Conservation (phyloP, 2,113 vertebrate genomes). For the Campylorhamphus procurvoides region DNA sequence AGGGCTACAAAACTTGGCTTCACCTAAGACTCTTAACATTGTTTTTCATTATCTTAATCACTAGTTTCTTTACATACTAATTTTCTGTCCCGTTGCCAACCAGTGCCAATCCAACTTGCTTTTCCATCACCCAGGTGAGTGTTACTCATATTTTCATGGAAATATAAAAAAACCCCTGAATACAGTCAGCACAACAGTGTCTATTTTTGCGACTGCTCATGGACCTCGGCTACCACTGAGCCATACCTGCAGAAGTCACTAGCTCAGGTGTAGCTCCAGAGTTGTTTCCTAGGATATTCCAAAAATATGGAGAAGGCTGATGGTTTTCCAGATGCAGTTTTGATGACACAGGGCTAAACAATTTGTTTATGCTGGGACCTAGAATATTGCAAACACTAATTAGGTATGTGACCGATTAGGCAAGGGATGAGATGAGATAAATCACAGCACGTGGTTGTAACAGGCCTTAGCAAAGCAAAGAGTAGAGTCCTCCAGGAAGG, state of each 20-base stretch:
- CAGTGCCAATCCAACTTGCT: background rate
- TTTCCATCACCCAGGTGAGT: conserved; percentile 54
- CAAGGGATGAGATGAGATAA: conserved; percentile 65
- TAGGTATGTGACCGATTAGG: conserved; percentile 26
- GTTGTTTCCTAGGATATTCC: background rate
- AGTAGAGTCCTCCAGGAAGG: conserved; percentile 10
- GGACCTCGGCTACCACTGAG: background rate
- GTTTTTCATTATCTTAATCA: conserved; percentile 68
- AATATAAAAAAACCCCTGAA: background rate
- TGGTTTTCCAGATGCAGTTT: background rate
- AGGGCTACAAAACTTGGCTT: conserved; percentile 66
- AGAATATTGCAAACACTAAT: conserved; percentile 1
- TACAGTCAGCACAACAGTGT: background rate
- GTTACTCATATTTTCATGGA: conserved; percentile 59
- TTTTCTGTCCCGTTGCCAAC: conserved; percentile 53
- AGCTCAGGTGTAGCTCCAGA: background rate
- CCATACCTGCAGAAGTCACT: background rate
- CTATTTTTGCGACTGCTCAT: background rate
- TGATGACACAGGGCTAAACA: conserved; percentile 47
- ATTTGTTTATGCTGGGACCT: conserved; percentile 23
- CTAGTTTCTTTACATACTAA: conserved; percentile 60
- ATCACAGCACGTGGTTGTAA: conserved; percentile 16
- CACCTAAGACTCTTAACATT: conserved; percentile 51
- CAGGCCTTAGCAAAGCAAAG: conserved; percentile 56
- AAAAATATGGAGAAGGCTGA: background rate